These are phyloP conservation scores for Ametastegia equiseti DNA, from an alignment of 2,888 invertebrate species.

Conservation along the genomic window DNA sequence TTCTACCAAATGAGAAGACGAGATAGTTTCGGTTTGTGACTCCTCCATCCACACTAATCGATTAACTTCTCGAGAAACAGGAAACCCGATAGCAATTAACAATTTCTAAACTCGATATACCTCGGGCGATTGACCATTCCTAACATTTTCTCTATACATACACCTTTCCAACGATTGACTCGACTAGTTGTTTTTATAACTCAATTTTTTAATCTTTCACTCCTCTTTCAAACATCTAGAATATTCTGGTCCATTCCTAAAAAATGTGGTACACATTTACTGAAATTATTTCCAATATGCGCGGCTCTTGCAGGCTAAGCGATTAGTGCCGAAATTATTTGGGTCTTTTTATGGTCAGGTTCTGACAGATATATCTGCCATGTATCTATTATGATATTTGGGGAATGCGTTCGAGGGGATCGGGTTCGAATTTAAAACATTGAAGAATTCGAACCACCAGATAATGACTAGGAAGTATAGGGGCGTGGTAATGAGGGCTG, in stretches of 20 bases:
- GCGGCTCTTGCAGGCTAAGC: conserved; percentile 37
- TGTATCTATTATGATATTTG: conserved; percentile 48
- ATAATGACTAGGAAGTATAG: conserved; percentile 71
- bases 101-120: not conserved
- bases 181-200: not conserved
- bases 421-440: conserved; percentile 63
- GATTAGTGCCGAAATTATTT: conserved; percentile 29
- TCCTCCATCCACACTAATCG: not conserved
- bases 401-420: conserved; percentile 54
- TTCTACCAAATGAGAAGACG: conserved; percentile 60
- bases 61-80: not conserved
- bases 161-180: not conserved
- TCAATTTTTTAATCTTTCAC: not conserved
- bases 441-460: conserved; percentile 65
- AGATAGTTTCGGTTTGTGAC: not conserved
- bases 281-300: not conserved
- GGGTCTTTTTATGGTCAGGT: conserved; percentile 40
- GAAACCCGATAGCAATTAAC: not conserved
- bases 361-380: conserved; percentile 47
- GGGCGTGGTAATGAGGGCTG: conserved; percentile 71
- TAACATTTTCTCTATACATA: not conserved
- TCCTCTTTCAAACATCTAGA: not conserved
- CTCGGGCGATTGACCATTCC: not conserved
- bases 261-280: not conserved
- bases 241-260: not conserved